Conservation (phyloP, 1,140 invertebrate species). For the Pseudomyrmex gracilis region DNA sequence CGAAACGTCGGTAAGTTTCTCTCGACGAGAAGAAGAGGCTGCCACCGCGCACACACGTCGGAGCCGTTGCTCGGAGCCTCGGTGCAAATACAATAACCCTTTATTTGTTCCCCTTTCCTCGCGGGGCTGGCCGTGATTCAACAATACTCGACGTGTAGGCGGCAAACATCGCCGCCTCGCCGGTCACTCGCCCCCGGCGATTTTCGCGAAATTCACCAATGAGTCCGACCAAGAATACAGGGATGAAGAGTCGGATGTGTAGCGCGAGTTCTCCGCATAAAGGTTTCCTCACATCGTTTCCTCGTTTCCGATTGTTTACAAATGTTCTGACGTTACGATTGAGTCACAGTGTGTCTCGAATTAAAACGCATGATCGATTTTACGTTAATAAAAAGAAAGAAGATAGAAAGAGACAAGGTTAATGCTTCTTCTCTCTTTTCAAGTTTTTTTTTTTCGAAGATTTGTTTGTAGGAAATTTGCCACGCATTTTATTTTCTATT, state of each 20-base stretch:
- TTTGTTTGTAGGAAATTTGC: no score
- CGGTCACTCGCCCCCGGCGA: constrained; percentile 75
- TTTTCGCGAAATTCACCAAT: constrained; percentile 76
- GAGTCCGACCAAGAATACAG: constrained; percentile 64
- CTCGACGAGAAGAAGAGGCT: constrained; percentile 55
- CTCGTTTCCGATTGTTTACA: not conserved
- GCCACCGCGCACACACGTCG: constrained; percentile 68
- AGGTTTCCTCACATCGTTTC: constrained; percentile 21
- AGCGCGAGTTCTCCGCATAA: constrained; percentile 29
- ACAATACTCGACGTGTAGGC: constrained; percentile 81
- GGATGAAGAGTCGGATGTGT: constrained; percentile 58
- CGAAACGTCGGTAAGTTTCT: constrained; percentile 58
- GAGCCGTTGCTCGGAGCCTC: constrained; percentile 71
- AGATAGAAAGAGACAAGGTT: not conserved
- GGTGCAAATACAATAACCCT: constrained; percentile 86
- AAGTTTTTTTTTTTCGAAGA: not conserved
- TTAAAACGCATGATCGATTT: not conserved
- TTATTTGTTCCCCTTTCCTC: constrained; percentile 83
- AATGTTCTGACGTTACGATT: not conserved
- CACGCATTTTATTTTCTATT: not conserved
- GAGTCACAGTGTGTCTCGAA: not conserved
- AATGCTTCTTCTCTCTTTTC: not conserved
- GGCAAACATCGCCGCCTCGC: constrained; percentile 78
- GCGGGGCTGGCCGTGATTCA: constrained; percentile 82
- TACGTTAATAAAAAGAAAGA: not conserved